Percentiles rank a stretch among this genome's conserved stretches.
Evolutionary conservation across 2,797 vertebrate genomes (phyloP).

Genomic region (Diplodus sargus): DNA sequence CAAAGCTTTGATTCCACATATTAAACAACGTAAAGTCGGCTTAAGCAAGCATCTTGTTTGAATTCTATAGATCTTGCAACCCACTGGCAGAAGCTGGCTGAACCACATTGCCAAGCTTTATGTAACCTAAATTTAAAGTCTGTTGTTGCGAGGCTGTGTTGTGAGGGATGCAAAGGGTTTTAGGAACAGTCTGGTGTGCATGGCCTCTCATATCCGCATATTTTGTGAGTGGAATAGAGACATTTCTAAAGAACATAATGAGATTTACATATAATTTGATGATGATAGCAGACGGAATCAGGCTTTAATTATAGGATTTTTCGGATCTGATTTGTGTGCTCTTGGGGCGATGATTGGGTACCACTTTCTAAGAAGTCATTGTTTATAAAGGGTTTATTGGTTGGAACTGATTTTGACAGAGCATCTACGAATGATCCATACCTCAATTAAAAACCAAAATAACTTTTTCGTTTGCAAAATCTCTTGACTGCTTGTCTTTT

Average conservation of each 20-base stretch:
- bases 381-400: not conserved
- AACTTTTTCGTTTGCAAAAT: not conserved
- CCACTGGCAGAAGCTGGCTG: not conserved
- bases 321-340: not conserved
- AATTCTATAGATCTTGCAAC: not conserved
- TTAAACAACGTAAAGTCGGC: not conserved
- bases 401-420: no score
- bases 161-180: not conserved
- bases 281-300: not conserved
- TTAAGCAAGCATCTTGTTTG: not conserved
- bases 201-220: not conserved
- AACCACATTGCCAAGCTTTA: not conserved
- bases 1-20: not conserved
- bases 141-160: not conserved
- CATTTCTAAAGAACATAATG: constrained; percentile 8
- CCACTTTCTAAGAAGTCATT: not conserved
- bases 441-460: not conserved
- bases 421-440: not conserved
- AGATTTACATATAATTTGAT: constrained; percentile 20
- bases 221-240: not conserved
- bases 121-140: not conserved
- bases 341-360: not conserved
- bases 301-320: not conserved
- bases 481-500: not conserved
- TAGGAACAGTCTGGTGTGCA: not conserved